Conservation (phyloP, 2,797 vertebrate genomes). For the Knipowitschia caucasica region DNA sequence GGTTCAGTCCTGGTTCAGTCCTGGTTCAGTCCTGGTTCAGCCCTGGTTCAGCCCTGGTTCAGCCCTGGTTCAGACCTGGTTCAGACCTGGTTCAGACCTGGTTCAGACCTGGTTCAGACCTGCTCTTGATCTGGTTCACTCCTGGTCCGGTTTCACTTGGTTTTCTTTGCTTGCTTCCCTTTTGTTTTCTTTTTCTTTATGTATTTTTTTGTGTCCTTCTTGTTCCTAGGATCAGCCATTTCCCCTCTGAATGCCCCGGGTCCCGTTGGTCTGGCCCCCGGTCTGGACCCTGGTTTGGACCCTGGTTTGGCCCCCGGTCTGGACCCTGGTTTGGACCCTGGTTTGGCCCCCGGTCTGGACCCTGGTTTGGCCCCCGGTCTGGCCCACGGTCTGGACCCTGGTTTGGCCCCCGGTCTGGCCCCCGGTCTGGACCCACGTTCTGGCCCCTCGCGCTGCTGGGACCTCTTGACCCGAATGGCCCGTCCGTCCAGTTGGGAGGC, state of each 20-base stretch:
- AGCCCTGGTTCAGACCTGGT: background rate
- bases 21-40: no score
- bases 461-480: conserved; percentile 71
- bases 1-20: no score
- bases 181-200: conserved; percentile 57
- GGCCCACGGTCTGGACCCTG: background rate
- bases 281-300: background rate
- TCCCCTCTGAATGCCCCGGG: conserved; percentile 63
- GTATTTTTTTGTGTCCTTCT: conserved; percentile 57
- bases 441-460: conserved; percentile 15
- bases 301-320: background rate
- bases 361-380: background rate
- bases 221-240: conserved; percentile 50
- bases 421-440: background rate
- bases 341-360: background rate
- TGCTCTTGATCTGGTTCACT: background rate
- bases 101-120: background rate
- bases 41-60: no score
- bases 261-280: no score
- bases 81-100: background rate
- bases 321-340: background rate
- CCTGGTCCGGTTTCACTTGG: conserved; percentile 25
- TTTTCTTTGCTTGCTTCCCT: conserved; percentile 15
- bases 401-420: background rate
- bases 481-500: conserved; percentile 61